These are phyloP conservation scores for Vanacampus margaritifer DNA, from an alignment of 2,113 vertebrate genomes.

Conservation along the genomic window DNA sequence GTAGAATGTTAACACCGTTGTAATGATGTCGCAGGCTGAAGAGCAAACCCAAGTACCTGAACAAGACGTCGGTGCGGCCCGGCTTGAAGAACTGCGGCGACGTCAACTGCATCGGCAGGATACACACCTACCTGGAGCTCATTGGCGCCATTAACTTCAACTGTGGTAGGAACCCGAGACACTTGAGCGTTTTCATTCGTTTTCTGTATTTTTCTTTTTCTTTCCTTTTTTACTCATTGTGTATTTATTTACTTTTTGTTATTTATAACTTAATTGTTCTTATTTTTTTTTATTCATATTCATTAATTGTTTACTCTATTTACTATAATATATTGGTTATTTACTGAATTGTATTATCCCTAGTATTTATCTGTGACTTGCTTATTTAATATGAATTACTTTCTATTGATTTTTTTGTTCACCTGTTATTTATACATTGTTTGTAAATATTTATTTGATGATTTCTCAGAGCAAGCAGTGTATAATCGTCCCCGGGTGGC, in stretches of 20 bases:
- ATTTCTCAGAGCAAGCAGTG: slow-evolving; percentile 83
- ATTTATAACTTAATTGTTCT: no score
- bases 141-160: slow-evolving; percentile 96
- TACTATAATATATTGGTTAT: no score
- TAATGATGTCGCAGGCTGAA: slow-evolving; percentile 71
- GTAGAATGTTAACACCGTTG: background rate
- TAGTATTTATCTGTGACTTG: no score
- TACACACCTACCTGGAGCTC: slow-evolving; percentile 95
- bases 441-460: background rate
- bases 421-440: background rate
- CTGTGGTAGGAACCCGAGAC: slow-evolving; percentile 77
- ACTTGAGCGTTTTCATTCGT: no score
- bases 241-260: no score
- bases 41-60: slow-evolving; percentile 91
- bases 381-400: background rate
- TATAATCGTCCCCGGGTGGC: slow-evolving; percentile 85
- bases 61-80: slow-evolving; percentile 96
- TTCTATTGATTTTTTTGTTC: background rate
- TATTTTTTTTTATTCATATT: no score
- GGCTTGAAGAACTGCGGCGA: slow-evolving; percentile 97
- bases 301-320: no score
- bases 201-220: no score
- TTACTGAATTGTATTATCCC: no score
- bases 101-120: slow-evolving; percentile 96
- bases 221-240: no score